phyloP scores from a whole-genome alignment of 2,888 invertebrate genomes.

The Lasioglossum leucozonium region DNA sequence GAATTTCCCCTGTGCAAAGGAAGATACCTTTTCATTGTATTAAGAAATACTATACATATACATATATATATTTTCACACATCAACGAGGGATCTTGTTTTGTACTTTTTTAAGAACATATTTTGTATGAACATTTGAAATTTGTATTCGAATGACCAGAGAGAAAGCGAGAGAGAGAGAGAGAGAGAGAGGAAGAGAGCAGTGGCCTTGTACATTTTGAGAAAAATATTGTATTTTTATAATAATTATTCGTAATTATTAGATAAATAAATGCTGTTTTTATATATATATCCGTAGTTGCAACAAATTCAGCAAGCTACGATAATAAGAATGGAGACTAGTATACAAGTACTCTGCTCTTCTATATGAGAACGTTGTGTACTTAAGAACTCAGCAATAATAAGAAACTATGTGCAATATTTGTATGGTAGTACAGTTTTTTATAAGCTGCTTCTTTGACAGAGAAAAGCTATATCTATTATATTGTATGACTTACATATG shows the following conservation, averaged over 20 bases:
- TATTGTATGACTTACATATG: conserved; percentile 72
- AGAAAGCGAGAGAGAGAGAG: not conserved
- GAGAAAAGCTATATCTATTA: conserved; percentile 73
- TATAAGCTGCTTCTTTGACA: conserved; percentile 68
- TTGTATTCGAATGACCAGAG: conserved; percentile 66
- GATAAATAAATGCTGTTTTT: conserved; percentile 40
- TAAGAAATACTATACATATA: conserved; percentile 58
- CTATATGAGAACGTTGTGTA: conserved; percentile 63
- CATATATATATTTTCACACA: conserved; percentile 77
- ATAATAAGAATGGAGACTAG: conserved; percentile 2
- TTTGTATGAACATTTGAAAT: conserved; percentile 76
- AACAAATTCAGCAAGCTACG: not conserved
- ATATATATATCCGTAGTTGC: conserved; percentile 30
- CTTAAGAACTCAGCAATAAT: conserved; percentile 55
- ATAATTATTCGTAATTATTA: conserved; percentile 31
- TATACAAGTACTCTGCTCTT: conserved; percentile 69
- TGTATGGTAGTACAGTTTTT: conserved; percentile 75
- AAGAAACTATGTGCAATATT: conserved; percentile 78
- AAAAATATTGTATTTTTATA: conserved; percentile 65
- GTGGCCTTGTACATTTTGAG: conserved; percentile 68
- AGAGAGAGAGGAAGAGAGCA: conserved; percentile 49
- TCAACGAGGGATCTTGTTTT: conserved; percentile 77
- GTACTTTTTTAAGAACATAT: conserved; percentile 82
- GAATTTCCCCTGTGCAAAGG: conserved; percentile 56
- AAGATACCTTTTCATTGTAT: conserved; percentile 58